These are phyloP conservation scores for Leucozona laternaria DNA, from an alignment of 2,888 invertebrate genomes.

Conservation along the genomic window DNA sequence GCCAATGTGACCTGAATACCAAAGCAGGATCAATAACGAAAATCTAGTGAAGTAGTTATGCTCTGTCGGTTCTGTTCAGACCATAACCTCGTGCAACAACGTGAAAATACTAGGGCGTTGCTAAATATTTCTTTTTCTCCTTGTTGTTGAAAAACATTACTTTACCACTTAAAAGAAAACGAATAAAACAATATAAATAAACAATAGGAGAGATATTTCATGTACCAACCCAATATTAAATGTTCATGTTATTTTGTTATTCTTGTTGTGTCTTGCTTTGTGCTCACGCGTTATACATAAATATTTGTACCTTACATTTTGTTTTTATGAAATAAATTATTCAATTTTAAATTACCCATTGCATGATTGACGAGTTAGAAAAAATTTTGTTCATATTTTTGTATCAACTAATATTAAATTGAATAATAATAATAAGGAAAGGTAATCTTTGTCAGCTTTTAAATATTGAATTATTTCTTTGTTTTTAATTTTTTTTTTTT, in stretches of 20 bases:
- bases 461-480: constrained; percentile 33
- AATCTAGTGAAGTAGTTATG: too few species aligned
- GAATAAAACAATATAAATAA: constrained; percentile 21
- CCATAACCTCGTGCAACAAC: too few species aligned
- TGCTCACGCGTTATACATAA: constrained; percentile 18
- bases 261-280: constrained; percentile 22
- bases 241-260: constrained; percentile 10
- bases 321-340: background rate
- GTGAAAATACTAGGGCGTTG: background rate
- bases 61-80: too few species aligned
- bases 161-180: constrained; percentile 2
- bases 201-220: constrained; percentile 70
- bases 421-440: constrained; percentile 20
- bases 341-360: constrained; percentile 30
- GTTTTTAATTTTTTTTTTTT: constrained; percentile 6
- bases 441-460: constrained; percentile 49
- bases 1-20: too few species aligned
- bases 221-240: constrained; percentile 67
- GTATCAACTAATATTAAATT: background rate
- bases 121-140: background rate
- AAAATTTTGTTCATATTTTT: constrained; percentile 7
- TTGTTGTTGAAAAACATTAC: constrained; percentile 23
- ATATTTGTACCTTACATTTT: constrained; percentile 13
- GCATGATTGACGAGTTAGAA: background rate
- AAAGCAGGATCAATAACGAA: too few species aligned